These are phyloP conservation scores for Monopterus albus DNA, from an alignment of 2,113 vertebrate species.

Conservation along the genomic window DNA sequence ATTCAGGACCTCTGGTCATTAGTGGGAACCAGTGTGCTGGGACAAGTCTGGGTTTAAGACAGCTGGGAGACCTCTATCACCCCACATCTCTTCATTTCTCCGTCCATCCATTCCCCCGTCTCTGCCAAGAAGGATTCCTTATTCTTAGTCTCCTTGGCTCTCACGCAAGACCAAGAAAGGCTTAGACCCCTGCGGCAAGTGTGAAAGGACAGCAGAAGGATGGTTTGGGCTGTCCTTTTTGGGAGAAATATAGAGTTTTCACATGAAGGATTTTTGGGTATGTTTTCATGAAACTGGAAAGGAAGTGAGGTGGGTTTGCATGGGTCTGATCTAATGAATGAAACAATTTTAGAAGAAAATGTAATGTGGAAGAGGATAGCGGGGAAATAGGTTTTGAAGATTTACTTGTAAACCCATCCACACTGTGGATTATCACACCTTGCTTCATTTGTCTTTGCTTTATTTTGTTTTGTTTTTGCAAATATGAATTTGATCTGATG, in stretches of 20 bases:
- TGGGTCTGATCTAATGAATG: background rate
- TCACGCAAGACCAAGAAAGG: slow-evolving; percentile 28
- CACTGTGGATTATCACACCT: too few relatives aligned
- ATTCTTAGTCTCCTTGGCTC: slow-evolving; percentile 26
- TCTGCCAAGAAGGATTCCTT: slow-evolving; percentile 41
- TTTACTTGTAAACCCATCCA: too few relatives aligned
- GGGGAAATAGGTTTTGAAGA: too few relatives aligned
- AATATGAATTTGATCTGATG: background rate
- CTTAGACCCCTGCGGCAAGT: slow-evolving; percentile 14
- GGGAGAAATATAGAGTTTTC: slow-evolving; percentile 11
- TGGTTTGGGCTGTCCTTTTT: background rate
- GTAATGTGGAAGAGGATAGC: background rate
- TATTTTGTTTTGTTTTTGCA: background rate
- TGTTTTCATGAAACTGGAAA: background rate
- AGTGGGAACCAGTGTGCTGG: slow-evolving; percentile 75
- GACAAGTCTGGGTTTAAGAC: slow-evolving; percentile 67
- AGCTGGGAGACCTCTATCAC: slow-evolving; percentile 70
- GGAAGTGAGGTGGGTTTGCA: background rate
- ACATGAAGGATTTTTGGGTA: background rate
- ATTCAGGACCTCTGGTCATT: slow-evolving; percentile 81
- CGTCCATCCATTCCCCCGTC: slow-evolving; percentile 29
- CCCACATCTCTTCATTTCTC: slow-evolving; percentile 48
- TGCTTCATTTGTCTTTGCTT: too few relatives aligned
- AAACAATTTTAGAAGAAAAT: background rate
- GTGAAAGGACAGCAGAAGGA: slow-evolving; percentile 1